Conservation (phyloP, 2,797 vertebrate genomes). For the Amblyopsis hoosieri region DNA sequence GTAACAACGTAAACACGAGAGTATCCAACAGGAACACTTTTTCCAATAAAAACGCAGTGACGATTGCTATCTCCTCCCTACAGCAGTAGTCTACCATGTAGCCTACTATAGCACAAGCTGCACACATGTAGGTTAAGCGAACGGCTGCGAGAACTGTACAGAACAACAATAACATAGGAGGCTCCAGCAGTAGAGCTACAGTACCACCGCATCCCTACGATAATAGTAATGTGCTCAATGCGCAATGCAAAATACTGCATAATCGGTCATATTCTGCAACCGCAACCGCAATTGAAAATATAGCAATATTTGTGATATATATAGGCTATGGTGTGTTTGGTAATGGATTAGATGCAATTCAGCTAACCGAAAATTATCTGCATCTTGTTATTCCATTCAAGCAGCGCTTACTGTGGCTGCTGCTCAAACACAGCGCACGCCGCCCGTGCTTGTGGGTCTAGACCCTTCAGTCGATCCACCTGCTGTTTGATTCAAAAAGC, state of each 20-base stretch:
- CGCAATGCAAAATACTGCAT: conserved; percentile 67
- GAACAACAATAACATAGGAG: conserved; percentile 79
- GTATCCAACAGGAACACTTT: conserved; percentile 60
- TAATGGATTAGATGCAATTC: conserved; percentile 20
- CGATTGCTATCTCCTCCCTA: conserved; percentile 64
- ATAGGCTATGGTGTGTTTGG: neutral
- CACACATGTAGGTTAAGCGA: conserved; percentile 80
- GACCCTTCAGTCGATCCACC: conserved; percentile 50
- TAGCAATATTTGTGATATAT: neutral
- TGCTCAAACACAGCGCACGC: conserved; percentile 62
- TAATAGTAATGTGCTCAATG: conserved; percentile 78
- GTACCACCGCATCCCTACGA: conserved; percentile 68
- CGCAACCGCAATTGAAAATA: conserved; percentile 12
- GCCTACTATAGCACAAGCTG: too few species aligned
- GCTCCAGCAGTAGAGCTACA: conserved; percentile 67
- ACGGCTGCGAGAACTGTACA: conserved; percentile 68
- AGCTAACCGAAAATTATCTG: conserved; percentile 11
- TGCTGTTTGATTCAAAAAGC: conserved; percentile 35
- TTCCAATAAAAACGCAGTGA: conserved; percentile 54
- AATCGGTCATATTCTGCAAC: too few species aligned
- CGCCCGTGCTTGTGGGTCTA: conserved; percentile 60
- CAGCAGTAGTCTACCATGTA: conserved; percentile 50
- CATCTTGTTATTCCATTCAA: conserved; percentile 31
- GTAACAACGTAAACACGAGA: conserved; percentile 70
- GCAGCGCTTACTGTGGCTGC: conserved; percentile 34